phyloP scores from a whole-genome alignment of 2,113 vertebrate species.

The Meriones unguiculatus region DNA sequence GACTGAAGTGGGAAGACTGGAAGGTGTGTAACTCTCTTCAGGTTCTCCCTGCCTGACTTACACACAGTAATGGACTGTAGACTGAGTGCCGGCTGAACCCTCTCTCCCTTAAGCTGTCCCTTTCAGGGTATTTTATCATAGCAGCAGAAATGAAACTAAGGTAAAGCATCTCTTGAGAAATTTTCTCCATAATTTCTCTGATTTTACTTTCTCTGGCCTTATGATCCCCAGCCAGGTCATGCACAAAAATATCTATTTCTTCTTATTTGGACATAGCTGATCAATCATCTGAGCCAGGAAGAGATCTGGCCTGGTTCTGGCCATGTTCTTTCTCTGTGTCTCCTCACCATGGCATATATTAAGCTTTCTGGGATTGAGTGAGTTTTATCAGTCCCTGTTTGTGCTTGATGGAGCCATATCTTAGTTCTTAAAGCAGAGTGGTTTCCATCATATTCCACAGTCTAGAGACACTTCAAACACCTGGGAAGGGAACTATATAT shows the following conservation, averaged over 20 bases:
- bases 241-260: accelerated
- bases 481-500: background rate
- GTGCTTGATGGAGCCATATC: background rate
- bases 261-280: background rate
- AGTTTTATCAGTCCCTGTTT: no score
- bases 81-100: no score
- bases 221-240: background rate
- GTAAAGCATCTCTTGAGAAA: background rate
- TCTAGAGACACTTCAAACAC: background rate
- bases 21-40: background rate
- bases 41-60: no score
- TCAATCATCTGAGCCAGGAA: background rate
- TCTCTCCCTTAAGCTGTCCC: background rate
- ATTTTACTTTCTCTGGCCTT: background rate
- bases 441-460: background rate
- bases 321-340: background rate
- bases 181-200: background rate
- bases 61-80: background rate
- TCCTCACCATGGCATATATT: no score
- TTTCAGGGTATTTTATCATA: background rate
- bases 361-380: no score
- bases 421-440: background rate
- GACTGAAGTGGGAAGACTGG: background rate
- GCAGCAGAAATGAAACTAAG: background rate
- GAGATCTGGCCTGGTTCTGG: background rate